Base-by-base conservation (phyloP, 1,140 invertebrate species). In the Spodoptera frugiperda region DNA sequence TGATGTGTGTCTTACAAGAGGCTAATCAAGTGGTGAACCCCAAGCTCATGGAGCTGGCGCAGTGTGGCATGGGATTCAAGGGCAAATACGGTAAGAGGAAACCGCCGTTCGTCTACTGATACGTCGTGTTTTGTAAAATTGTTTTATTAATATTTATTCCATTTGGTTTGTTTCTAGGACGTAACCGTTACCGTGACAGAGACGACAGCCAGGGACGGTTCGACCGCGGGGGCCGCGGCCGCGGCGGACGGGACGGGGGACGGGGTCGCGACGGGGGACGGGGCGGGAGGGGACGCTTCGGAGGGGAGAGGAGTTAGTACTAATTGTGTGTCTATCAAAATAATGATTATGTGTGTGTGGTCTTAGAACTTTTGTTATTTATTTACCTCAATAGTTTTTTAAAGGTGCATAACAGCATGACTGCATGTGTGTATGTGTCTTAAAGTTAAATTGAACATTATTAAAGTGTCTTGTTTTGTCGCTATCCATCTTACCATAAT, bases 1-100 rank as follows among this genome's bases (percentile, higher is more conserved):
- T 99, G 84, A 97, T 99, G 79, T 96, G 97, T 74, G 98, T 99
- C 21, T 93, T 99, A 49, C 96, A 97, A 84, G 99, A 99, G 94
- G 98, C 99, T 0, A 99, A 99, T 71, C 91, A 95, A 88, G 95
- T 95, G 49, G 95, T 95, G n/a, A 95, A 95, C 83, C 95, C 95
- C 0, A 95, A 94, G 74, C 87, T 95, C 30, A 80, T 95, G 84
- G 95, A 95, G 81, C 87, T 95, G 82, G 94, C 95, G 14, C 94
- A 95, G 70, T 92, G 94, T 74, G 93, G 94, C 6, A 94, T 91
- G 87, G 93, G 93, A 65, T 91, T 92, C 85, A 94, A 94, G 73
- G 92, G 93, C 49, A 93, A 94, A 86, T 94, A 86, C 72, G 85
- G 91, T 92, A 61, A 78, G 78, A 68, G 19, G 3, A 25, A 25